Conservation (phyloP, 2,888 invertebrate species). For the Xestoiulus laeticollis region DNA sequence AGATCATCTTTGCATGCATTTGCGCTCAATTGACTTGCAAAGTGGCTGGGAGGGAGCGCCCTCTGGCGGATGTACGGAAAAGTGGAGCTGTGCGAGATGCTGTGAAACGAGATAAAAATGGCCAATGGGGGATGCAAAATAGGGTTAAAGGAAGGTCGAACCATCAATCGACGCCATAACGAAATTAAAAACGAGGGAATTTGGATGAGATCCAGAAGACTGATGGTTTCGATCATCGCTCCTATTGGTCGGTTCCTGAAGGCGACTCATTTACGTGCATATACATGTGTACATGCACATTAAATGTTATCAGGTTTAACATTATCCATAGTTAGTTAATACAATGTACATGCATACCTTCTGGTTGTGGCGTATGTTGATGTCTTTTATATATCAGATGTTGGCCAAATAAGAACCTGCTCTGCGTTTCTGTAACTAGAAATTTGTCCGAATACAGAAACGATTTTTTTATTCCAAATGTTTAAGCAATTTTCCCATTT, state of each 20-base stretch:
- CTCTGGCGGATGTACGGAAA: not conserved
- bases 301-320: too few relatives aligned
- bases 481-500: too few relatives aligned
- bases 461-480: too few relatives aligned
- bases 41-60: conserved; percentile 23
- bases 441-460: too few relatives aligned
- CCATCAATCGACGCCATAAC: not conserved
- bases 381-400: too few relatives aligned
- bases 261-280: not conserved
- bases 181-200: conserved; percentile 3
- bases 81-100: not conserved
- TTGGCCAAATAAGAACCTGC: too few relatives aligned
- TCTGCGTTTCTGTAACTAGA: too few relatives aligned
- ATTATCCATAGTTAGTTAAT: too few relatives aligned
- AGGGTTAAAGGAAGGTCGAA: not conserved
- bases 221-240: not conserved
- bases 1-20: conserved; percentile 16
- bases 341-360: too few relatives aligned
- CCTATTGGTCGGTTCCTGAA: not conserved
- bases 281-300: too few relatives aligned
- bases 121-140: not conserved
- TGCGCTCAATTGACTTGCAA: conserved; percentile 17
- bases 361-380: too few relatives aligned
- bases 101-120: not conserved
- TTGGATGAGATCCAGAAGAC: not conserved